Base-by-base conservation (phyloP, 2,797 vertebrate genomes). In the Onychomys torridus region DNA sequence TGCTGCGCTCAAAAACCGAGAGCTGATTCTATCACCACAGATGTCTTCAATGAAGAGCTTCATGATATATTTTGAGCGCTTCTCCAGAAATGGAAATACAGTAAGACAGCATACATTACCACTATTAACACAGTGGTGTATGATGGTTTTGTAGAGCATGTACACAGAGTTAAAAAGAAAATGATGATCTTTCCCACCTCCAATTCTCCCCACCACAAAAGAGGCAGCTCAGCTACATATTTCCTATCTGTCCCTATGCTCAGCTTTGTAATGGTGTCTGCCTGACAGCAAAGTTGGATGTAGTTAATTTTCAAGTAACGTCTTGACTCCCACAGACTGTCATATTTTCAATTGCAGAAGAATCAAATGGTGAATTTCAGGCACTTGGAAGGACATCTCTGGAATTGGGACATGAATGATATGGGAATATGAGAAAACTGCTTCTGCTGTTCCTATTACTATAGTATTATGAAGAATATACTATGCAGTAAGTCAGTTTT, bases 271-370 rank as follows among this genome's bases (percentile, higher is more conserved):
- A 82, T 23, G n/a, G 57, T 95, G 34, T 57, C 55, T 91, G 55
- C 86, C 84, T 92, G 69, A 89, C 90, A 92, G 93, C 16, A 87
- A 71, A 95, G 67, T 57, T 49, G 76, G 29, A 87, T 0, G 46
- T 10, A 79, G 9, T 91, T n/a, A 76, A 87, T 79, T 76, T 76
- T 76, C 67, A 71, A 61, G 37, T 85, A 43, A 96, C n/a, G 91
- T 93, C 83, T 23, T 67, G 69, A 91, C 77, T 92, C 52, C 69
- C 49, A 78, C 8, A 76, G 76, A 90, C 32, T 40, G 59, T 25
- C 67, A 63, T 71, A 89, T 65, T 89, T 69, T 76, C 46, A 69
- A 52, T 40, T 46, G 59, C 6, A 55, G 13, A 90, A 83, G 63
- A 85, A 94, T 78, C 79, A 86, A 82, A 81, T 23, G 76, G 82